Evolutionary conservation across 2,888 invertebrate species (phyloP).

Genomic region (Acrobasis suavella): DNA sequence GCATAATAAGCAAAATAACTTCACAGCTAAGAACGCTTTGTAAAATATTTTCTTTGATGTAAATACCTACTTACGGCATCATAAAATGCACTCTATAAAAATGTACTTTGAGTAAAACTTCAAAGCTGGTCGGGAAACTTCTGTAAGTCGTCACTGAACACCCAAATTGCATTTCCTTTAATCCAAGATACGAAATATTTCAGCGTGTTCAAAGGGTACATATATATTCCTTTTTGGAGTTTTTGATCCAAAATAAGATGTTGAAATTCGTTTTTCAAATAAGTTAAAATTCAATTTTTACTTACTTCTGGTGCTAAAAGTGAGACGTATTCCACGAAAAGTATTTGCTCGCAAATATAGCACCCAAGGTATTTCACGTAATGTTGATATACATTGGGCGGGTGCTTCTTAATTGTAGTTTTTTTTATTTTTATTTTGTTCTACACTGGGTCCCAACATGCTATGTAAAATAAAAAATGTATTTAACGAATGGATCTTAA

Average conservation of each 20-base stretch:
- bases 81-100: slow-evolving; percentile 2
- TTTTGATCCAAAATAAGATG: not conserved
- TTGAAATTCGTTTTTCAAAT: not conserved
- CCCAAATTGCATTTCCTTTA: slow-evolving; percentile 17
- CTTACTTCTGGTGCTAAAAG: too few relatives aligned
- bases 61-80: not conserved
- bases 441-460: too few relatives aligned
- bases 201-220: slow-evolving; percentile 11
- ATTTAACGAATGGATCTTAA: too few relatives aligned
- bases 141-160: slow-evolving; percentile 13
- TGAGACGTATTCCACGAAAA: too few relatives aligned
- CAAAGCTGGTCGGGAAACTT: slow-evolving; percentile 12
- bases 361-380: too few relatives aligned
- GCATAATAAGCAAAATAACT: not conserved
- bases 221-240: slow-evolving; percentile 3
- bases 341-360: too few relatives aligned
- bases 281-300: not conserved
- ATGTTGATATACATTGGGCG: too few relatives aligned
- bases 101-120: slow-evolving; percentile 7
- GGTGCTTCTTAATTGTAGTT: too few relatives aligned
- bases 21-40: not conserved
- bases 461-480: too few relatives aligned
- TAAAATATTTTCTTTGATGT: not conserved
- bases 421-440: too few relatives aligned
- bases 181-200: slow-evolving; percentile 13